These are phyloP conservation scores for Nesometra sesokonis DNA, from an alignment of 35 echinoderm and acorn worm species.

Conservation along the genomic window DNA sequence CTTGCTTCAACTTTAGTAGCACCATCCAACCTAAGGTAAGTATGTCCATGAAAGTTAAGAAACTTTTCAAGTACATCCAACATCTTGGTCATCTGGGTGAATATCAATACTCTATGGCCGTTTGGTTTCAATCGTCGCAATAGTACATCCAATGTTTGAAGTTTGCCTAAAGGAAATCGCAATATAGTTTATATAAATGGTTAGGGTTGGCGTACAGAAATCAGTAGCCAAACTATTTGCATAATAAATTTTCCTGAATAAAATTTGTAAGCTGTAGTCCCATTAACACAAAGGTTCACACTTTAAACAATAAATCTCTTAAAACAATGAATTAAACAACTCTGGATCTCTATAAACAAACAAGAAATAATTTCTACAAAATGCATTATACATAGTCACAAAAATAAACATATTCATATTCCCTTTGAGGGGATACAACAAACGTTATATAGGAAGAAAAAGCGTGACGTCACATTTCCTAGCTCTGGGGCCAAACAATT, in stretches of 20 bases:
- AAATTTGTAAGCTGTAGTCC: neutral
- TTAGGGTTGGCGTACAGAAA: neutral
- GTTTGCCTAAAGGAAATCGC: conserved; percentile 48
- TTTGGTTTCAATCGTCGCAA: conserved; percentile 58
- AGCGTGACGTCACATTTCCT: too few species aligned
- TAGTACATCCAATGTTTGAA: conserved; percentile 63
- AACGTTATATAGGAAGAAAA: too few species aligned
- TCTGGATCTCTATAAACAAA: too few species aligned
- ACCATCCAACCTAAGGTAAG: conserved; percentile 95
- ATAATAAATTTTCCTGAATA: neutral
- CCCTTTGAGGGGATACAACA: too few species aligned
- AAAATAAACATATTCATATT: too few species aligned
- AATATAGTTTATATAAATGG: neutral
- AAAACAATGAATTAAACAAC: too few species aligned
- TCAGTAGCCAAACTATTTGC: neutral
- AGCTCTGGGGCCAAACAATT: too few species aligned
- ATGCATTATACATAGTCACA: too few species aligned
- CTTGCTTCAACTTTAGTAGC: conserved; percentile 88
- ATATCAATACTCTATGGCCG: conserved; percentile 70
- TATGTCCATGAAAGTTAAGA: conserved; percentile 93
- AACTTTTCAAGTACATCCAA: conserved; percentile 90
- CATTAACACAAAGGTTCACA: neutral
- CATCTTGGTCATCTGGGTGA: conserved; percentile 98
- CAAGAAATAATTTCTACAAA: too few species aligned
- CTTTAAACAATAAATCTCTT: neutral